A percentile compares a stretch with the other conserved stretches of the same genome.
Evolutionary conservation across 2,113 vertebrate species (phyloP).

Genomic region (Willisornis vidua): DNA sequence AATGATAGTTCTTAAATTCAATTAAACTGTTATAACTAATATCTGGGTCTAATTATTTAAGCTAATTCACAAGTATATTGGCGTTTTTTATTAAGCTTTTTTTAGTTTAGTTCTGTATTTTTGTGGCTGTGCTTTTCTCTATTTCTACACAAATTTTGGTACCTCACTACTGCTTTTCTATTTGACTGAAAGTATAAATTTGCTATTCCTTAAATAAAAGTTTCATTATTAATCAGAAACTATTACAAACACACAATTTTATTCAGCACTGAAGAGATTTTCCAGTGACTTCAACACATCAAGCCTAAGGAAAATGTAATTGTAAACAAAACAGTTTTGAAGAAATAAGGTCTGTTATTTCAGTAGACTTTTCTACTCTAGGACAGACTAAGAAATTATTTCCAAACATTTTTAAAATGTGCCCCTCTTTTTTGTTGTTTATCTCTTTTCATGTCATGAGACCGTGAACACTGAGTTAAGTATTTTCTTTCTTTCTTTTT

Average conservation of each 20-base stretch:
- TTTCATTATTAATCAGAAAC: neutral
- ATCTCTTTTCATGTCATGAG: neutral
- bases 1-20: neutral
- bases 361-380: neutral
- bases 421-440: accelerated
- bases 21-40: neutral
- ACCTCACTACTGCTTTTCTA: neutral
- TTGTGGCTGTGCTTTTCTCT: neutral
- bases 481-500: neutral
- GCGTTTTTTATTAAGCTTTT: neutral
- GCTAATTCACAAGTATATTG: neutral
- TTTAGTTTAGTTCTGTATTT: neutral
- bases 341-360: neutral
- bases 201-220: neutral
- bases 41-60: neutral
- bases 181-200: neutral
- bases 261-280: neutral
- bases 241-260: neutral
- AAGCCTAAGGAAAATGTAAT: neutral
- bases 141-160: neutral
- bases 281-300: neutral
- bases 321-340: neutral
- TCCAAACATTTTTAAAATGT: neutral
- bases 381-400: neutral
- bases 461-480: neutral